Percentiles rank a stretch among this genome's conserved stretches.
phyloP scores from a whole-genome alignment of 2,888 invertebrate species.

The Calephelis perditalis region DNA sequence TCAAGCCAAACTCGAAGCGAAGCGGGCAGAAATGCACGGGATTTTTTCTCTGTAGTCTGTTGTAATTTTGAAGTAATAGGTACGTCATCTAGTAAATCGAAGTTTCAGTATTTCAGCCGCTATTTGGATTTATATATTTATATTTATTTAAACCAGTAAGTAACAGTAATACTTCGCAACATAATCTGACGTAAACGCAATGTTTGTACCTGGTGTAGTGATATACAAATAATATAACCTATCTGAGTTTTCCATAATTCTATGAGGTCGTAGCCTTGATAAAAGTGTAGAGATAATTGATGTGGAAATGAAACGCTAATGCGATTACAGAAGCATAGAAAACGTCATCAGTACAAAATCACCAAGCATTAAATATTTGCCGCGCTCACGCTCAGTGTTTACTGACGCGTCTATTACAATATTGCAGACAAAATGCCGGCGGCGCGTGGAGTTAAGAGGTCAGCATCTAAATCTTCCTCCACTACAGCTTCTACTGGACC shows the following conservation, averaged over 20 bases:
- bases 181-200: slow-evolving; percentile 50
- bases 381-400: slow-evolving; percentile 58
- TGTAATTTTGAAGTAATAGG: slow-evolving; percentile 46
- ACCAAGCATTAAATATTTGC: slow-evolving; percentile 49
- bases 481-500: slow-evolving; percentile 52
- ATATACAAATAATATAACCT: slow-evolving; percentile 76
- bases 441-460: slow-evolving; percentile 70
- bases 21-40: slow-evolving; percentile 58
- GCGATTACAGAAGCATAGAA: slow-evolving; percentile 59
- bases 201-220: slow-evolving; percentile 68
- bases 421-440: slow-evolving; percentile 76
- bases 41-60: slow-evolving; percentile 60
- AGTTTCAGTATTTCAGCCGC: slow-evolving; percentile 44
- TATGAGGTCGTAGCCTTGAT: slow-evolving; percentile 61
- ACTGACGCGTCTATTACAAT: slow-evolving; percentile 69
- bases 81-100: slow-evolving; percentile 63
- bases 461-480: slow-evolving; percentile 64
- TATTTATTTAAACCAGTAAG: slow-evolving; percentile 56
- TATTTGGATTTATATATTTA: slow-evolving; percentile 40
- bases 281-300: slow-evolving; percentile 54
- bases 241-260: slow-evolving; percentile 64
- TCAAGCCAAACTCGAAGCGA: slow-evolving; percentile 59
- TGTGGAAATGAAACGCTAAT: slow-evolving; percentile 55
- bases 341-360: slow-evolving; percentile 60
- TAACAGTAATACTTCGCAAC: slow-evolving; percentile 39